These are phyloP conservation scores for Plotosus lineatus DNA, from an alignment of 2,113 vertebrate species.

Conservation along the genomic window DNA sequence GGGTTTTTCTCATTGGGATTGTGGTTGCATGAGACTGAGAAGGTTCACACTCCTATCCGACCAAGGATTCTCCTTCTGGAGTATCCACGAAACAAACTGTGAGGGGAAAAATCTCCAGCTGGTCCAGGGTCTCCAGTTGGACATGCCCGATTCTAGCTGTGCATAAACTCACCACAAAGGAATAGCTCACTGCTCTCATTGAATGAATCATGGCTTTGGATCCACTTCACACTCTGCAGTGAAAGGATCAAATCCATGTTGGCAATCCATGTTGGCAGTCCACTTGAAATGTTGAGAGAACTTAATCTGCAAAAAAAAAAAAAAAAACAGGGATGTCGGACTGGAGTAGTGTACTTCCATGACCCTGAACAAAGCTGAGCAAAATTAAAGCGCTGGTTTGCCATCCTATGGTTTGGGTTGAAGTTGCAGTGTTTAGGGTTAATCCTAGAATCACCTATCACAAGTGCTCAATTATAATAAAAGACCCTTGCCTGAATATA, in stretches of 20 bases:
- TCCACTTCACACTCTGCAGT: neutral
- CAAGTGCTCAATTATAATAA: too few relatives aligned
- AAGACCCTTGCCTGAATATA: too few relatives aligned
- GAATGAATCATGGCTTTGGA: neutral
- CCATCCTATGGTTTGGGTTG: neutral
- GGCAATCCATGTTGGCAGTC: neutral
- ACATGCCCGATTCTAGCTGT: neutral
- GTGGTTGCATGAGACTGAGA: neutral
- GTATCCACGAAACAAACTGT: neutral
- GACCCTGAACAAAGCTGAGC: neutral
- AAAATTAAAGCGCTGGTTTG: neutral
- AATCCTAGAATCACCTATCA: neutral
- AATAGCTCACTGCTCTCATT: neutral
- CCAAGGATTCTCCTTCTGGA: neutral
- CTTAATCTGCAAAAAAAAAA: neutral
- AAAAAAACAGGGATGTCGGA: neutral
- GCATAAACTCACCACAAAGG: neutral
- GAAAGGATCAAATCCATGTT: neutral
- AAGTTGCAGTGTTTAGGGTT: neutral
- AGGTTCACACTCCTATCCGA: neutral
- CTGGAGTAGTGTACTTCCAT: neutral
- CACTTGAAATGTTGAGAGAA: neutral
- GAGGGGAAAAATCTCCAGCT: neutral
- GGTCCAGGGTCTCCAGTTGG: neutral
- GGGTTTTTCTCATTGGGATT: neutral